Evolutionary conservation across 2,113 vertebrate species (phyloP), one percentile per base, ranked within the genome.

Genomic region (Ammospiza nelsoni): DNA sequence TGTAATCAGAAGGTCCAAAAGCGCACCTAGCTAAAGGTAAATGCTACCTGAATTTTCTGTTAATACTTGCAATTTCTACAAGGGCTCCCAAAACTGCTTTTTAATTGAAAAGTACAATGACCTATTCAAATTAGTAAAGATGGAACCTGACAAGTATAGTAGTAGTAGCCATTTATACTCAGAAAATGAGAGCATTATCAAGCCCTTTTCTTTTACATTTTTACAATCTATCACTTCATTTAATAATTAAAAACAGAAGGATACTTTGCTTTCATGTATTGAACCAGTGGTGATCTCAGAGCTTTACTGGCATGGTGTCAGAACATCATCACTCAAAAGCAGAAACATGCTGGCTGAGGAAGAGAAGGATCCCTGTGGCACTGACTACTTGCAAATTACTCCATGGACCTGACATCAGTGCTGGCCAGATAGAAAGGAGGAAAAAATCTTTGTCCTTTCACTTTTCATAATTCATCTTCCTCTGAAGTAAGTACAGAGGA

Each of bases 321-420:
- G 74, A 69, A 58, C 11, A 18, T 69, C 66, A 88, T n/a, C 68
- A 18, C 15, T 67, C 43, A 11, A 59, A 90, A 74, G 5, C 24
- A 84, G 71, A 54, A 77, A 54, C 5, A 1, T 2, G 7, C 25
- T 55, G n/a, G 25, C 35, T 76, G 58, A 61, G 43, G 37, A 59
- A 1, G 2, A 54, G 71, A 39, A 33, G 39, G 52, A 90, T 19
- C 46, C n/a, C 20, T 31, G 24, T 6, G 3, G 27, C 16, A 37
- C 39, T 66, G 69, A 43, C 31, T 59, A 10, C 4, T 5, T 33
- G 24, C 21, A 48, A 4, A 44, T 63, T 2, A 4, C 27, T 46
- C 29, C 0, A 1, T 24, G 22, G 24, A 61, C 35, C 5, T 0
- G 2, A 44, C 22, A 54, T 61, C 46, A 17, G 8, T 61, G 55